Evolutionary conservation across 30 jellyfish, hydroid and myxozoan species (phyloP).

Genomic region (Aurelia aurita complex sp. Pacific): DNA sequence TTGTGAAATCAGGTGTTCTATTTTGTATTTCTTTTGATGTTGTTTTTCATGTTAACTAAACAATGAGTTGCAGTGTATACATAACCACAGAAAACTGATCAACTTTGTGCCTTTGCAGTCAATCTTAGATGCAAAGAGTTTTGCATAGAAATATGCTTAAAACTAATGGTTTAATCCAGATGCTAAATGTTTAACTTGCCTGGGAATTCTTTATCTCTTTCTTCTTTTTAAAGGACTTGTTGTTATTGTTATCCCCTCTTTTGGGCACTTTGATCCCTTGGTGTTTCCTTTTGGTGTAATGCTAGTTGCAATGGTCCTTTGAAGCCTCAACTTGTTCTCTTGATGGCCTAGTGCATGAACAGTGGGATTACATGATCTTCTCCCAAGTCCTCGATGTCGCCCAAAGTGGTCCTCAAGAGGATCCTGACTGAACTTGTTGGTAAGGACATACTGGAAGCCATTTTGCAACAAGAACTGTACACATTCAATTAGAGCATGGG

Average conservation of each 20-base stretch:
- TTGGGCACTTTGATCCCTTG: slow-evolving; percentile 37
- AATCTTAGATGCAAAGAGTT: too few species aligned
- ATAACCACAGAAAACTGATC: too few species aligned
- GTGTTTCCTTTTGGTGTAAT: slow-evolving; percentile 45
- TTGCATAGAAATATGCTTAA: too few species aligned
- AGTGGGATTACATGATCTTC: slow-evolving; percentile 57
- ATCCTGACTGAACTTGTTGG: slow-evolving; percentile 58
- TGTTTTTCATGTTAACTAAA: too few species aligned
- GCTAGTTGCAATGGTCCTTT: slow-evolving; percentile 38
- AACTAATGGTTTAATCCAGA: too few species aligned
- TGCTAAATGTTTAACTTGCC: too few species aligned
- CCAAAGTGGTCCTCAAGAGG: slow-evolving; percentile 68
- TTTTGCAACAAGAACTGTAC: slow-evolving; percentile 33
- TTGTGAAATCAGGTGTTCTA: too few species aligned
- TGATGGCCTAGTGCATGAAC: slow-evolving; percentile 44
- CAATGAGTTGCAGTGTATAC: too few species aligned
- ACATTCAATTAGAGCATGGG: slow-evolving; percentile 45
- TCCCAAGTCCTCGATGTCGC: slow-evolving; percentile 51
- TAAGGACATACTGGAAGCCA: slow-evolving; percentile 51
- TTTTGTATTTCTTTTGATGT: too few species aligned
- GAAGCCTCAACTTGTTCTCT: slow-evolving; percentile 43
- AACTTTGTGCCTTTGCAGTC: too few species aligned
- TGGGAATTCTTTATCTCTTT: not conserved
- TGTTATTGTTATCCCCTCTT: slow-evolving; percentile 30
- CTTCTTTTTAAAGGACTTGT: slow-evolving; percentile 40